Evolutionary conservation across 1,140 invertebrate species (phyloP).

Genomic region (Drosophila subobscura): DNA sequence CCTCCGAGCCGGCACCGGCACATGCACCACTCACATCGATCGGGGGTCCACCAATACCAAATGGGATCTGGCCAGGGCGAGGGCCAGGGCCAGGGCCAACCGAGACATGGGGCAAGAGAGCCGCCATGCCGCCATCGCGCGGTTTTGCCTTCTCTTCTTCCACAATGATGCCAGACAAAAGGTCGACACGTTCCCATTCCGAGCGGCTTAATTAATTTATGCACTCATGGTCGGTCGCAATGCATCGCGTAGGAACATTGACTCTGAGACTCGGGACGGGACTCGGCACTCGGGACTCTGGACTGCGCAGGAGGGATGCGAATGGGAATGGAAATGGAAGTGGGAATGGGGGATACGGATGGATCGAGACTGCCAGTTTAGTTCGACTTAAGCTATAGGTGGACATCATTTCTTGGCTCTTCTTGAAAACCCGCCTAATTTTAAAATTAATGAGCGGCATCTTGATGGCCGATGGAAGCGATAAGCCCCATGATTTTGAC

Average conservation of each 20-base stretch:
- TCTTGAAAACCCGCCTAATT: constrained; percentile 83
- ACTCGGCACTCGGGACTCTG: too few species aligned
- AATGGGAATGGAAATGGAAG: background rate
- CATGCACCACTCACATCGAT: constrained; percentile 8
- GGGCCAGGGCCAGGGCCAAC: background rate
- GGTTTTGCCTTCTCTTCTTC: constrained; percentile 27
- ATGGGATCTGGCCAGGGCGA: background rate
- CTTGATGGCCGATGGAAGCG: constrained; percentile 82
- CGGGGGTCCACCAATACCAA: too few species aligned
- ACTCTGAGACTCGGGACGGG: too few species aligned
- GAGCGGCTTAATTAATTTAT: constrained; percentile 83
- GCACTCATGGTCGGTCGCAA: constrained; percentile 73
- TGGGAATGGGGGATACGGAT: constrained; percentile 3
- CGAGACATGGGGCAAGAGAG: constrained; percentile 1
- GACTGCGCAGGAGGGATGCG: constrained; percentile 11
- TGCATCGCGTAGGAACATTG: constrained; percentile 37
- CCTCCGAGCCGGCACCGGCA: constrained; percentile 58
- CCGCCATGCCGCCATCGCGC: constrained; percentile 61
- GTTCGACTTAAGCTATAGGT: constrained; percentile 58
- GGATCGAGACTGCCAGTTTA: constrained; percentile 39
- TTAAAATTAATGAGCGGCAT: constrained; percentile 83
- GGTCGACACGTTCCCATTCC: constrained; percentile 82
- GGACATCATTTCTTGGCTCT: constrained; percentile 70
- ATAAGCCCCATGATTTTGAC: constrained; percentile 78
- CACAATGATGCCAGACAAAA: constrained; percentile 81